Percentiles rank a stretch among this genome's conserved stretches.
phyloP scores from a whole-genome alignment of 1,140 invertebrate genomes.

The Whitmania pigra region DNA sequence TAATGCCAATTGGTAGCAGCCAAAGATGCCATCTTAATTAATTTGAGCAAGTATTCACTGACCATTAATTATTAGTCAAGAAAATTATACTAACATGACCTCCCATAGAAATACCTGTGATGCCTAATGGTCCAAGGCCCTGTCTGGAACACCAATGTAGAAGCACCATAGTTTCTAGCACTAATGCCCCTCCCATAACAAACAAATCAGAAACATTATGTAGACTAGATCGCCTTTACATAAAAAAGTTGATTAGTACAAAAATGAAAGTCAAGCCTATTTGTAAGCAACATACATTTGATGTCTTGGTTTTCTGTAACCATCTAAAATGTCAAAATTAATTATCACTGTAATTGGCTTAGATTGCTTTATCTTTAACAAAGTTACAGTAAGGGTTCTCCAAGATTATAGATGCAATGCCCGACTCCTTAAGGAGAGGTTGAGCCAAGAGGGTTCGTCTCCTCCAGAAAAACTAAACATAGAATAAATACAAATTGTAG shows the following conservation, averaged over 20 bases:
- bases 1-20: constrained; percentile 87
- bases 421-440: constrained; percentile 72
- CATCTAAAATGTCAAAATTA: constrained; percentile 42
- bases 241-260: constrained; percentile 10
- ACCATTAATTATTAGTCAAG: no score
- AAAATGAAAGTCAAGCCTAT: neutral
- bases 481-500: neutral
- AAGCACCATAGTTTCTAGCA: constrained; percentile 79
- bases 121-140: constrained; percentile 70
- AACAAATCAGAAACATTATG: constrained; percentile 95
- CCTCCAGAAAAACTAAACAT: constrained; percentile 70
- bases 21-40: constrained; percentile 77
- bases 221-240: constrained; percentile 67
- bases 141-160: constrained; percentile 82
- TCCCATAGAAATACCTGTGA: constrained; percentile 98
- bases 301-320: constrained; percentile 73
- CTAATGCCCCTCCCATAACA: constrained; percentile 94
- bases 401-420: constrained; percentile 81
- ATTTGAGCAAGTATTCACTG: constrained; percentile 24
- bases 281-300: constrained; percentile 59
- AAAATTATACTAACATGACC: constrained; percentile 60
- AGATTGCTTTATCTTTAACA: constrained; percentile 17
- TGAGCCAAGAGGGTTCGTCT: constrained; percentile 75
- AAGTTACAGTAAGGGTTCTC: constrained; percentile 89
- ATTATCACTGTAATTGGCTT: no score